A percentile compares a stretch with the other conserved stretches of the same genome.
Evolutionary conservation across 2,888 invertebrate genomes (phyloP).

Genomic region (Meghimatium bilineatum): DNA sequence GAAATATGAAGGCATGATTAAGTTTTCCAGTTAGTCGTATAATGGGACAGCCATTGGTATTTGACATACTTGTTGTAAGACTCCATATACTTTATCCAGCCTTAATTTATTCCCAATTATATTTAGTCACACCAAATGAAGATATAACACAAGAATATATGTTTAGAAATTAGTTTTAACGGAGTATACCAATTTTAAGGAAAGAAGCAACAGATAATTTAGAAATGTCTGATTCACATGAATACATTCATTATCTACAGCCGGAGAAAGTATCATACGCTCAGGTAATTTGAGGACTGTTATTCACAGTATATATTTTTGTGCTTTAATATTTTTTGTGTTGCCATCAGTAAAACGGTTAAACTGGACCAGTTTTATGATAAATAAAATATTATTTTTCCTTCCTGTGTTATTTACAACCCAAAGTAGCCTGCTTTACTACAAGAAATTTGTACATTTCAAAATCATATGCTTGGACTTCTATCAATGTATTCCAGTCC

Average conservation of each 20-base stretch:
- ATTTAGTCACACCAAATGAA: too few species aligned
- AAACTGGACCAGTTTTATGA: background rate
- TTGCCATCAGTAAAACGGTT: background rate
- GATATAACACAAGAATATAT: too few species aligned
- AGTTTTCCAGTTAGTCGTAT: too few species aligned
- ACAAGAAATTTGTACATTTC: background rate
- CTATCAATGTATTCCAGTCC: too few species aligned
- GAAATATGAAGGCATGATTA: too few species aligned
- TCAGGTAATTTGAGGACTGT: conserved; percentile 51
- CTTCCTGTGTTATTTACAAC: background rate
- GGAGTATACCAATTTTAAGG: background rate
- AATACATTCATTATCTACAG: conserved; percentile 44
- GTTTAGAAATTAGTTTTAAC: background rate
- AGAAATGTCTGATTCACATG: conserved; percentile 35
- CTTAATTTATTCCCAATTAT: too few species aligned
- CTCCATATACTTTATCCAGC: too few species aligned
- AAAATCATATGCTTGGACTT: too few species aligned
- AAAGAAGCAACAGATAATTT: background rate
- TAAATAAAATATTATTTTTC: background rate
- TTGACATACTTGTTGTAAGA: too few species aligned
- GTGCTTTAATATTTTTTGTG: background rate
- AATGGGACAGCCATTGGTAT: too few species aligned
- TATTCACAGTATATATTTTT: conserved; percentile 13
- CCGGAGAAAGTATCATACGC: conserved; percentile 53
- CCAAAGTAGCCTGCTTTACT: background rate